Evolutionary conservation across 1,140 invertebrate genomes (phyloP), one percentile per base, ranked within the genome.

Genomic region (Colletes latitarsis): DNA sequence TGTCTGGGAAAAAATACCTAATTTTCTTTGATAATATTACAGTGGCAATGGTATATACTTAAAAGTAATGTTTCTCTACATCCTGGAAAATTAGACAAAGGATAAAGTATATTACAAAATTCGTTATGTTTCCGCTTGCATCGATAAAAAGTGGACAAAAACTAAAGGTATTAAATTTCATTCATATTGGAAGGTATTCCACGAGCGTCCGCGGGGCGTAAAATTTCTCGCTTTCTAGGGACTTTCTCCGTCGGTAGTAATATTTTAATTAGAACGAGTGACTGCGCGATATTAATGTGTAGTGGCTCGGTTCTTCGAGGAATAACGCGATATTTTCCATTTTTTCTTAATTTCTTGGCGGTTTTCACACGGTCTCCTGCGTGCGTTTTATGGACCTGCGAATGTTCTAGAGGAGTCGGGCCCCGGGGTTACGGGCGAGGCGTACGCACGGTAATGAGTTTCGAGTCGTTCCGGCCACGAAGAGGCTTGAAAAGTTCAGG

Each of bases 371-470:
- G 63, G 43, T 49, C 64, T 53, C 49, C 21, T 21, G 60, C 66
- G 68, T 52, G 67, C 71, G 58, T 72, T 80, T 80, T 58, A 75
- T 68, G 82, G 71, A 80, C 71, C 82, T 70, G 82, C 64, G 58
- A 66, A 46, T 67, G 58, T 67, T 73, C 63, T 80, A 82, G 64
- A 70, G 69, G 58, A 52, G 77, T 30, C 19, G 19, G 43, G 52
- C 39, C 66, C 30, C 41, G 52, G 64, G 63, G 76, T 82, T 78
- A 77, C 52, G 21, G 60, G 53, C 19, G 53, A 77, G 46, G 19
- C 43, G 57, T 69, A 62, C 63, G 53, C 68, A 43, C 52, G 74
- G 17, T 82, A 82, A 82, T 80, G 82, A 83, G 77, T 74, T 80
- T 80, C 71, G 21, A 80, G 73, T 74, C 55, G 68, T 75, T 73